Evolutionary conservation across 2,888 invertebrate genomes (phyloP), one percentile per base, ranked within the genome.

Genomic region (Papilio protenor): DNA sequence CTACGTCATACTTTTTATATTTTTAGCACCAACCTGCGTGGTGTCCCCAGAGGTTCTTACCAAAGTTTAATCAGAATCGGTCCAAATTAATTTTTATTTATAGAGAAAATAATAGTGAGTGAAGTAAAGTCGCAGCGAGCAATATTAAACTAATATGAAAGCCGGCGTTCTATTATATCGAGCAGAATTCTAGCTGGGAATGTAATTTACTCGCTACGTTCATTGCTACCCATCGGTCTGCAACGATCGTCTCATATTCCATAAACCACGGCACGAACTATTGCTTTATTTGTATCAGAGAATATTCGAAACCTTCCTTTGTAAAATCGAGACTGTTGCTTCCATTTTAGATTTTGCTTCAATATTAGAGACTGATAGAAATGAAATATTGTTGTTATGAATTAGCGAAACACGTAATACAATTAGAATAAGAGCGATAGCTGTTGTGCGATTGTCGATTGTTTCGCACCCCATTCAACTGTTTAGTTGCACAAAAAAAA

Each of bases 281-380:
- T 45, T 18, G 27, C 45, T 59, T 16, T 61, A 47, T 73, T 61
- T 55, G 23, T 47, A 47, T 45, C 16, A 61, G 16, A 49, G 23
- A 59, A 23, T 61, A 73, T 61, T 73, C 45, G 45, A 59, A 61
- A 61, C 59, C 47, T 61, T 73, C 59, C 47, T 61, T 73, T 73
- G 59, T 59, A 14, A 59, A 23, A 23, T 57, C 21, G 64, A 8
- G 18, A 21, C 2, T 40, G 57, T 11, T 23, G 59, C 45, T 61
- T 73, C 57, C 40, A 59, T 73, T 45, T 21, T 59, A 64, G 8
- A 73, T 23, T 59, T 73, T 59, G 40, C 40, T 55, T 73, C 8
- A 33, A n/a, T 45, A 27, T 40, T 3, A 61, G 45, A 4, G 73
- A 23, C 16, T 45, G 14, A 47, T 23, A 16, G 21, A 21, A 59